Evolutionary conservation across 2,888 invertebrate genomes (phyloP), one percentile per base, ranked within the genome.

Genomic region (Chymomyza fuscimana): DNA sequence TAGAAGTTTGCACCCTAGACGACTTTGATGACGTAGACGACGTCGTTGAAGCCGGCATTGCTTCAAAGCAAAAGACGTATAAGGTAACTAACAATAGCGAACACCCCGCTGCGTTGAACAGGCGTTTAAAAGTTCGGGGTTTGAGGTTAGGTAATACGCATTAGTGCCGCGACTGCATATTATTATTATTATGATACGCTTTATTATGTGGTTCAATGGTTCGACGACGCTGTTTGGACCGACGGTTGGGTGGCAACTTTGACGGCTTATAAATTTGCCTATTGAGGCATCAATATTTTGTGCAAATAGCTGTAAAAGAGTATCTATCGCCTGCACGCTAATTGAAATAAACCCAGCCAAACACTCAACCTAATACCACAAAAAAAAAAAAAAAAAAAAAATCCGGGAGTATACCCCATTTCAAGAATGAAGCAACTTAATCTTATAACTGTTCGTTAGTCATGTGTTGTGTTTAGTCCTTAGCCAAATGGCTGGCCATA

Each of bases 151-250:
- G 88, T 86, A 88, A 87, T 87, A 88, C 89, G 90, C 90, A 89
- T 90, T 90, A 90, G 88, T 87, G 90, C 82, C 81, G 81, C 87
- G 86, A 77, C 87, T 88, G 88, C 85, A 87, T 87, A 88, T 85
- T 87, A 82, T 85, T 86, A 86, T 90, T 89, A 88, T 90, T 90
- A 89, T 90, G 90, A 89, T 90, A 90, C 78, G 89, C 90, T 90
- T 90, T 89, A 90, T 90, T 89, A 86, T 86, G 88, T 90, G 89
- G 89, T 90, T 89, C 89, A 90, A 88, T 89, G 90, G 81, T 78
- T 81, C 71, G 82, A 69, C 72, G 79, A 67, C 74, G 72, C 72
- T 5, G 10, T 15, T 19, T 36, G 5, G 10, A 25, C 19, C 40
- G 16, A 36, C 52, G 29, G 62, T 67, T 54, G 88, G 84, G 82